phyloP scores from a whole-genome alignment of 2,888 invertebrate species.

The Coelogynopora nodosa region DNA sequence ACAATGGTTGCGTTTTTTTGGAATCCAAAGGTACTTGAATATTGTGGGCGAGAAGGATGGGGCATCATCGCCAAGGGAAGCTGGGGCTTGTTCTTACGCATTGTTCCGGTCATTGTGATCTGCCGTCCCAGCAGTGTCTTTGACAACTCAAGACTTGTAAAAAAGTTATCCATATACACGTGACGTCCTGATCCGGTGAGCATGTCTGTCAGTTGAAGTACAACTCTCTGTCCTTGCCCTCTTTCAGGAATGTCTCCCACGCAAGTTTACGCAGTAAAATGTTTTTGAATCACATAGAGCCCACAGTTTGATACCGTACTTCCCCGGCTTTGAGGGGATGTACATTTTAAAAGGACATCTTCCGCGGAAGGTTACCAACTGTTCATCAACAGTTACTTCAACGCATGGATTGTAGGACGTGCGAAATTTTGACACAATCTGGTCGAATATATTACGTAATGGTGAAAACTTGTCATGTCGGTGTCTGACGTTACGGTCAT shows the following conservation, averaged over 20 bases:
- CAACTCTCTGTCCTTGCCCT: not conserved
- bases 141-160: not conserved
- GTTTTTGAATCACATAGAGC: constrained; percentile 3
- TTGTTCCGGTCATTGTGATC: constrained; percentile 11
- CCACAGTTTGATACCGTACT: not conserved
- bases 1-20: constrained; percentile 33
- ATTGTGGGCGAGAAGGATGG: constrained; percentile 13
- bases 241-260: constrained; percentile 2
- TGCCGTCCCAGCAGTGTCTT: constrained; percentile 8
- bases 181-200: constrained; percentile 20
- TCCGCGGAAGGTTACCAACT: not conserved
- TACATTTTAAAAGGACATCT: not conserved
- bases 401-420: not conserved
- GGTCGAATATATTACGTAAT: not conserved
- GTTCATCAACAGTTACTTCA: not conserved
- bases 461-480: not conserved
- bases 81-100: not conserved
- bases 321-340: not conserved
- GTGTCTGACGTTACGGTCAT: not conserved
- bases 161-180: constrained; percentile 2
- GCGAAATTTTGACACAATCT: not conserved
- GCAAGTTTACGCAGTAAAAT: constrained; percentile 13
- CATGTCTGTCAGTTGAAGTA: constrained; percentile 1
- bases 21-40: constrained; percentile 11
- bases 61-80: constrained; percentile 13